A percentile compares a stretch with the other conserved stretches of the same genome.
phyloP scores from a whole-genome alignment of 2,113 vertebrate genomes.

The Elephas maximus region DNA sequence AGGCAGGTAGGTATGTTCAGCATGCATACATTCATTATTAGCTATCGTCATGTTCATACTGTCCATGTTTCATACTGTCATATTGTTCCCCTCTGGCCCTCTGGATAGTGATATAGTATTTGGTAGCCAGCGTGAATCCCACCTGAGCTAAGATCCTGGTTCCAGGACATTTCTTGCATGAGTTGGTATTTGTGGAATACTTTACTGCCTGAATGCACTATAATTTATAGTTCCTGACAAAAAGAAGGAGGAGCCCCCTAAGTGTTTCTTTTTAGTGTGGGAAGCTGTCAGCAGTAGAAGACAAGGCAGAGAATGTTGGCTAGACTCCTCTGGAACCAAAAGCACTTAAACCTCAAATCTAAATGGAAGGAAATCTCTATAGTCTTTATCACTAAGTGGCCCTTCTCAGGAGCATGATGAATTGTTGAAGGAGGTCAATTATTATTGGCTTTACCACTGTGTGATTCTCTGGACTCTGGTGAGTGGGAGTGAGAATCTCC shows the following conservation, averaged over 20 bases:
- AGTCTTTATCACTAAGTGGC: constrained; percentile 15
- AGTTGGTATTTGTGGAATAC: constrained; percentile 68
- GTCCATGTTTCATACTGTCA: background rate
- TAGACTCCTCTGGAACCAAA: constrained; percentile 10
- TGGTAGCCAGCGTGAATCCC: constrained; percentile 30
- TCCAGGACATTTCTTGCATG: constrained; percentile 64
- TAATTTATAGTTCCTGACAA: constrained; percentile 67
- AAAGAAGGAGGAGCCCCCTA: constrained; percentile 28
- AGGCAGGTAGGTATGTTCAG: background rate
- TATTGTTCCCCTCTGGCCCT: background rate
- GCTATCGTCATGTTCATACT: background rate
- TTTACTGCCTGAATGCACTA: constrained; percentile 53
- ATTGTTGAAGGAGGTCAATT: background rate
- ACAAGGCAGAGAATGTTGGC: constrained; percentile 2
- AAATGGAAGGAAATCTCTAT: constrained; percentile 58
- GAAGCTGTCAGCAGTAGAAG: constrained; percentile 36
- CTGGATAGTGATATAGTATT: background rate
- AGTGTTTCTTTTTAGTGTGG: constrained; percentile 55
- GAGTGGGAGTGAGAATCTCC: background rate
- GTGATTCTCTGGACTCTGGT: background rate
- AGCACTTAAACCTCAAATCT: constrained; percentile 63
- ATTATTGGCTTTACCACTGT: background rate
- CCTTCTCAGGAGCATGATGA: background rate
- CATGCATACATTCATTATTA: background rate
- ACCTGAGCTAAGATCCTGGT: constrained; percentile 51